These are phyloP conservation scores for Connochaetes taurinus DNA, from an alignment of 2,113 vertebrate genomes.

Conservation along the genomic window DNA sequence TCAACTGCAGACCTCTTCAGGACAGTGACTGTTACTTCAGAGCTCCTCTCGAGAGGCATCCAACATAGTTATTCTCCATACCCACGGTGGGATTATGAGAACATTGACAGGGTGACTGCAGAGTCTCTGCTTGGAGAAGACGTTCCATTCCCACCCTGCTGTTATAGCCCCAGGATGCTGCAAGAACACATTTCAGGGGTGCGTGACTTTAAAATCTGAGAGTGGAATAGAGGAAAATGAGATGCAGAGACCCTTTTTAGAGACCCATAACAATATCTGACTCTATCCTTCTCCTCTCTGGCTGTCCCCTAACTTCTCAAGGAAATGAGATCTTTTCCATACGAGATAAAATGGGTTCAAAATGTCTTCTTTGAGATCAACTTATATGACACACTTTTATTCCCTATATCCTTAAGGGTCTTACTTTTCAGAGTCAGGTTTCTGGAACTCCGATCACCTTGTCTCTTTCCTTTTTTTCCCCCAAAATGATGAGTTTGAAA, in stretches of 20 bases:
- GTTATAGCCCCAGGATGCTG: fast-evolving
- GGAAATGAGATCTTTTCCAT: not conserved
- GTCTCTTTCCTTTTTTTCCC: fast-evolving
- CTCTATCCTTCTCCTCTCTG: not conserved
- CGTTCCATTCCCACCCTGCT: not conserved
- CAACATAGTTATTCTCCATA: not conserved
- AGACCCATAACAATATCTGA: not conserved
- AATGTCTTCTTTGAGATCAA: not conserved
- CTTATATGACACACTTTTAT: not conserved
- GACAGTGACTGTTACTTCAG: not conserved
- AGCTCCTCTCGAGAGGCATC: not conserved
- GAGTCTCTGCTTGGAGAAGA: not conserved
- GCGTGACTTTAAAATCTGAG: not conserved
- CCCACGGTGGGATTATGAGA: not conserved
- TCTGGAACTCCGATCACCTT: not conserved
- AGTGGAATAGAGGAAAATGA: not conserved
- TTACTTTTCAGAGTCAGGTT: not conserved
- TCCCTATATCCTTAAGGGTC: not conserved
- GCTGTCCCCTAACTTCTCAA: not conserved
- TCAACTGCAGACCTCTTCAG: not conserved
- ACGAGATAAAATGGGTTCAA: not conserved
- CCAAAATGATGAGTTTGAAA: not conserved
- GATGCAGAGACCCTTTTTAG: not conserved
- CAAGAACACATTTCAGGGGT: not conserved
- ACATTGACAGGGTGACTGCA: not conserved